Evolutionary conservation across 2,797 vertebrate species (phyloP).

Genomic region (Aotus griseimembra): DNA sequence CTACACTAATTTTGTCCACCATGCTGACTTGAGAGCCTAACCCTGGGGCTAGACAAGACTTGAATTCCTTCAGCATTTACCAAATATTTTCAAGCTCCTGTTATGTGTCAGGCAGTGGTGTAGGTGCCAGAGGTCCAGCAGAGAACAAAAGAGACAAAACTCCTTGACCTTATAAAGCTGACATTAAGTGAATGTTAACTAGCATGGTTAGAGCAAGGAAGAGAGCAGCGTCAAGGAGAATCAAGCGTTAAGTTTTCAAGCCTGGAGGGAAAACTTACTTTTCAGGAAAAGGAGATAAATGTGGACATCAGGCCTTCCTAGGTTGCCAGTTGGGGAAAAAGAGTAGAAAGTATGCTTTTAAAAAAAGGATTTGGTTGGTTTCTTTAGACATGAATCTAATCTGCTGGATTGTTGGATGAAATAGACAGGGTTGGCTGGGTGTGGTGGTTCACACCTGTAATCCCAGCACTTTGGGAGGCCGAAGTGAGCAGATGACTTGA

Average conservation of each 20-base stretch:
- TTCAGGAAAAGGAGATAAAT: not conserved
- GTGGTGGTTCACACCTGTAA: not conserved
- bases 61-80: not conserved
- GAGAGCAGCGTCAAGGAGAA: not conserved
- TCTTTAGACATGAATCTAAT: not conserved
- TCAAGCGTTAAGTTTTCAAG: not conserved
- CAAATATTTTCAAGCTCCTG: not conserved
- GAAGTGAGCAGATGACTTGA: not conserved
- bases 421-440: not conserved
- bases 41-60: not conserved
- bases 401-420: not conserved
- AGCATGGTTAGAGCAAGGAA: not conserved
- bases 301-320: not conserved
- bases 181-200: not conserved
- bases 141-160: not conserved
- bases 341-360: not conserved
- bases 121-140: not conserved
- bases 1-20: not conserved
- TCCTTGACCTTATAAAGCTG: not conserved
- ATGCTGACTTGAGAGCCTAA: not conserved
- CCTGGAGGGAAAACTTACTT: not conserved
- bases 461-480: not conserved
- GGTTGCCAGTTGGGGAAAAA: not conserved
- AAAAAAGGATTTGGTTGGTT: not conserved
- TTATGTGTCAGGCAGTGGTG: not conserved